Evolutionary conservation across 2,797 vertebrate species (phyloP).

Genomic region (Urophycis tenuis): DNA sequence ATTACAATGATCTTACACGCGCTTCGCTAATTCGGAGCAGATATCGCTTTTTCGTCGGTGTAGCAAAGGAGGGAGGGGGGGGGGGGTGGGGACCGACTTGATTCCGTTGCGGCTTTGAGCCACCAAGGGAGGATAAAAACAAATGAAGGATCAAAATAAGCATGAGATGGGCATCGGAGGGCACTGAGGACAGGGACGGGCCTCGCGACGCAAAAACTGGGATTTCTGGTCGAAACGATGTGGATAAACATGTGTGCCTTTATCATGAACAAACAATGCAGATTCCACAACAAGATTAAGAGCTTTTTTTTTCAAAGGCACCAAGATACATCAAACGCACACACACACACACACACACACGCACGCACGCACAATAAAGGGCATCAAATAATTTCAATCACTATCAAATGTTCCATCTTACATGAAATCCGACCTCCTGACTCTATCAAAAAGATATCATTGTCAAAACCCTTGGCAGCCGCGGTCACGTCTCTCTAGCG

Average conservation of each 20-base stretch:
- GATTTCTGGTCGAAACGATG: neutral
- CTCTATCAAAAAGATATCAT: conserved; percentile 49
- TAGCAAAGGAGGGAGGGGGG: neutral
- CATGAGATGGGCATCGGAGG: neutral
- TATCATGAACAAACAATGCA: neutral
- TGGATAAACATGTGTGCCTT: neutral
- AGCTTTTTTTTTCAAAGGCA: neutral
- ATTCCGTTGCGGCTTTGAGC: neutral
- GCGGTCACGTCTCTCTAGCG: neutral
- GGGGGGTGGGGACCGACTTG: too few relatives aligned
- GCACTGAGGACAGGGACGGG: neutral
- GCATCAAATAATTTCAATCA: neutral
- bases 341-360: too few relatives aligned
- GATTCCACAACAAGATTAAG: neutral
- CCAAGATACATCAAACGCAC: neutral
- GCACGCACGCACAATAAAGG: too few relatives aligned
- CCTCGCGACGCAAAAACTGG: neutral
- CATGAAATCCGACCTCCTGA: conserved; percentile 54
- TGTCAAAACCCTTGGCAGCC: conserved; percentile 46
- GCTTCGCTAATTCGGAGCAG: neutral
- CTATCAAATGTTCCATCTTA: conserved; percentile 47
- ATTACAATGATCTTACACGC: neutral
- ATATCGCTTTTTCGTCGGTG: neutral
- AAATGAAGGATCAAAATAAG: neutral
- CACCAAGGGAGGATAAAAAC: neutral